A percentile compares a stretch with the other conserved stretches of the same genome.
Conservation (phyloP, 30 jellyfish, hydroid and myxozoan genomes). For the Cassiopea xamachana region DNA sequence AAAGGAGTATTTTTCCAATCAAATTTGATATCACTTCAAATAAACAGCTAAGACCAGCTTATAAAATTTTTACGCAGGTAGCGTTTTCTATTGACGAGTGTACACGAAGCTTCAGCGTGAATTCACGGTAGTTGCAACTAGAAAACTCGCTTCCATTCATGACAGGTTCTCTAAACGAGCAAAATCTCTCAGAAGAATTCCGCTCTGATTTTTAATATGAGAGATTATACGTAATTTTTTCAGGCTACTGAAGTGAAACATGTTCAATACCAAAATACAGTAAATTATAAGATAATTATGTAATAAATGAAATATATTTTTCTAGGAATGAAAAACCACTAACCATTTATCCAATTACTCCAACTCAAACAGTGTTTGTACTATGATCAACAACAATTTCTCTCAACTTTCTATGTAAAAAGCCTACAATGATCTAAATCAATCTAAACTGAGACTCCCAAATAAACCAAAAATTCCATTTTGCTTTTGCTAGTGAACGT, state of each 20-base stretch:
- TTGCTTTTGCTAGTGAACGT: no score
- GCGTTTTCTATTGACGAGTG: background rate
- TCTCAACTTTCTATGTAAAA: no score
- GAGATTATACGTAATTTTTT: background rate
- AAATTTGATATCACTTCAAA: background rate
- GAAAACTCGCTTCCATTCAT: background rate
- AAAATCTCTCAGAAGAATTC: background rate
- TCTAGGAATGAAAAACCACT: no score
- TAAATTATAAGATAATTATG: no score
- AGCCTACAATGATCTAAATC: no score
- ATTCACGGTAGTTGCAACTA: background rate
- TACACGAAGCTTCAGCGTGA: background rate
- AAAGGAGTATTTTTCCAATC: background rate
- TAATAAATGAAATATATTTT: no score
- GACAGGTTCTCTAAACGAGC: background rate
- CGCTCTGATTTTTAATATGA: background rate
- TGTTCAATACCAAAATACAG: no score
- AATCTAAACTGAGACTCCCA: no score
- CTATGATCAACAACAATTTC: no score
- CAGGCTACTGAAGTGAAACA: background rate
- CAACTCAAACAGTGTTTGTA: no score
- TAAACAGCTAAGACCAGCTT: background rate
- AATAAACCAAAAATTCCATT: no score
- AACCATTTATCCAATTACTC: no score
- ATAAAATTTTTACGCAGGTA: background rate